These are phyloP conservation scores for Colius striatus DNA, from an alignment of 2,113 vertebrate species.

Conservation along the genomic window DNA sequence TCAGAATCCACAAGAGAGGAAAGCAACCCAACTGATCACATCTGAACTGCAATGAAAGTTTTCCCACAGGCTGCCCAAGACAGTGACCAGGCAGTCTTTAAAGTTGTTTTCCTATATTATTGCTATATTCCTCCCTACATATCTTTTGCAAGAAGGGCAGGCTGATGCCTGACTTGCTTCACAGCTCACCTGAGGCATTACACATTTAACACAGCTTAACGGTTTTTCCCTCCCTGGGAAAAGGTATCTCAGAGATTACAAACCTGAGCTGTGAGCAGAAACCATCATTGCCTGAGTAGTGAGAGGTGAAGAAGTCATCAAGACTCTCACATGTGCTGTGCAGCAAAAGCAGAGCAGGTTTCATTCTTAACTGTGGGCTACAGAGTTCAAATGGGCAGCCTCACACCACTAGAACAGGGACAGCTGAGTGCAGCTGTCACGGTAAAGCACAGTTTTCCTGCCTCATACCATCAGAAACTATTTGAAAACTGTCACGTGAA, in stretches of 20 bases:
- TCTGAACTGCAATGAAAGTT: background rate
- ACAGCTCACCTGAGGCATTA: background rate
- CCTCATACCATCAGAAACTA: background rate
- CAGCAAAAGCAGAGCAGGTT: background rate
- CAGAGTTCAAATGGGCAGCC: background rate
- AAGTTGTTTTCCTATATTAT: background rate
- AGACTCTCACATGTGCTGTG: background rate
- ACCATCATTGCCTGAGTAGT: fast-evolving
- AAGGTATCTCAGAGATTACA: background rate
- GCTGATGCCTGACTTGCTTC: background rate
- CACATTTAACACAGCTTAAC: background rate
- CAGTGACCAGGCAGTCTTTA: background rate
- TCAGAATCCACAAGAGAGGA: background rate
- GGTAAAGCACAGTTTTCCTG: background rate
- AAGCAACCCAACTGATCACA: background rate
- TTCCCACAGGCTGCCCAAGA: background rate
- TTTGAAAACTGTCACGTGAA: background rate
- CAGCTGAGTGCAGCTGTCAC: background rate
- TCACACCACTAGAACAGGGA: background rate
- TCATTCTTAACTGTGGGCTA: background rate
- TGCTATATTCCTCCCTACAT: background rate
- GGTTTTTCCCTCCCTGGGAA: background rate
- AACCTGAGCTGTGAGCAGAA: background rate
- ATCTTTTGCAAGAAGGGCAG: background rate
- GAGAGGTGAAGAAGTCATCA: background rate